Conservation (phyloP, 1,140 invertebrate species). For the Euura saliciscinereae region DNA sequence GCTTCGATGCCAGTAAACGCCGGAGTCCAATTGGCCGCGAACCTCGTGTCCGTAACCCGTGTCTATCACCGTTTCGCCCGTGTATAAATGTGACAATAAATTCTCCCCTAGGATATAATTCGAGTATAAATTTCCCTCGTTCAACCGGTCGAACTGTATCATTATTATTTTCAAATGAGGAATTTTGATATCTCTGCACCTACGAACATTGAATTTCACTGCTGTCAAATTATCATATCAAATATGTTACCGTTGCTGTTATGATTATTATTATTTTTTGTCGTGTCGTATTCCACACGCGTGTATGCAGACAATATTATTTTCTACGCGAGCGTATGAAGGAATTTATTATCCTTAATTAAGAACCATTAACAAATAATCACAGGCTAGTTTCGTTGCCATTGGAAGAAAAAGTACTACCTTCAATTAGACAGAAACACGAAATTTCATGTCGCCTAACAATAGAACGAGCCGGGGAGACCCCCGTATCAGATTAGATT, state of each 20-base stretch:
- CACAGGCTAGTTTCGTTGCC: background rate
- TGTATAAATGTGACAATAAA: constrained; percentile 31
- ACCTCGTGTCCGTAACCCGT: background rate
- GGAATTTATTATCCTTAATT: constrained; percentile 9
- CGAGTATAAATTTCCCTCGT: constrained; percentile 51
- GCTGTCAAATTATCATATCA: too few relatives aligned
- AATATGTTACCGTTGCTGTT: constrained; percentile 9
- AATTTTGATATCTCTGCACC: too few relatives aligned
- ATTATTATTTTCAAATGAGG: constrained; percentile 9
- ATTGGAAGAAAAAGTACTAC: background rate
- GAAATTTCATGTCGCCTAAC: constrained; percentile 12
- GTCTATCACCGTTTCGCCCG: background rate
- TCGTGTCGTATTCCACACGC: too few relatives aligned
- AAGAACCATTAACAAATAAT: constrained; percentile 14
- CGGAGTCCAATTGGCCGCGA: background rate
- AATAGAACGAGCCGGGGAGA: background rate
- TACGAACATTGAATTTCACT: too few relatives aligned
- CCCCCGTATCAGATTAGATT: background rate
- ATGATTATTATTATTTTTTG: constrained; percentile 33
- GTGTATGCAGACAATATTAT: too few relatives aligned
- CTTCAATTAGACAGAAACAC: constrained; percentile 9
- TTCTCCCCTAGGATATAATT: constrained; percentile 45
- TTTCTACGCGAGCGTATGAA: background rate
- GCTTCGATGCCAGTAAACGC: background rate
- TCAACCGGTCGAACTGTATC: constrained; percentile 22